These are phyloP conservation scores for Omphaloscelis lunosa DNA, from an alignment of 2,888 invertebrate genomes.

Conservation along the genomic window DNA sequence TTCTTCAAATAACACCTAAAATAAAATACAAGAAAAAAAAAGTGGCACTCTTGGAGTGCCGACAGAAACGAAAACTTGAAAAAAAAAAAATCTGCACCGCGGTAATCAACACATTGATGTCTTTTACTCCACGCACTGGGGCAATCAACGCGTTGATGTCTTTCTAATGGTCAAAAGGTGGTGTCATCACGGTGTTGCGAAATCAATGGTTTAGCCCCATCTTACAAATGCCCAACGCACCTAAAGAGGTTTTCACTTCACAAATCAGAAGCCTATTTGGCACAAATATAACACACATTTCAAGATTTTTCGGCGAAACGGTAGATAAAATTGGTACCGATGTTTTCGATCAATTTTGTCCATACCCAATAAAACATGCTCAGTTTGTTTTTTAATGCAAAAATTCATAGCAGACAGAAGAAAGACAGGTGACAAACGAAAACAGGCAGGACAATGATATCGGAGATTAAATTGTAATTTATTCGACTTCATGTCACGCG, in stretches of 20 bases:
- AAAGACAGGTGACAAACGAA: conserved; percentile 34
- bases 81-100: no score
- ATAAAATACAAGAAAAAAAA: background rate
- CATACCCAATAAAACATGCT: background rate
- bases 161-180: no score
- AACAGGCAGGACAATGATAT: conserved; percentile 32
- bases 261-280: background rate
- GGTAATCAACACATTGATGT: no score
- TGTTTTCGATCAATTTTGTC: background rate
- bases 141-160: no score
- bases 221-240: no score
- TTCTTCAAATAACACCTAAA: background rate
- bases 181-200: no score
- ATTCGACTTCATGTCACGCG: conserved; percentile 7
- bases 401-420: conserved; percentile 11
- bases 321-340: background rate
- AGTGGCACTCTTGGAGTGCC: no score
- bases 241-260: no score
- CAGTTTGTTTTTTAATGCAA: conserved; percentile 2
- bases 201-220: no score
- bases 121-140: no score
- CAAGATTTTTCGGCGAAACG: background rate
- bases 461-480: conserved; percentile 36
- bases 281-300: background rate
- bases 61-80: no score